Conservation (phyloP, 2,888 invertebrate species). For the Ectropis crepuscularia region DNA sequence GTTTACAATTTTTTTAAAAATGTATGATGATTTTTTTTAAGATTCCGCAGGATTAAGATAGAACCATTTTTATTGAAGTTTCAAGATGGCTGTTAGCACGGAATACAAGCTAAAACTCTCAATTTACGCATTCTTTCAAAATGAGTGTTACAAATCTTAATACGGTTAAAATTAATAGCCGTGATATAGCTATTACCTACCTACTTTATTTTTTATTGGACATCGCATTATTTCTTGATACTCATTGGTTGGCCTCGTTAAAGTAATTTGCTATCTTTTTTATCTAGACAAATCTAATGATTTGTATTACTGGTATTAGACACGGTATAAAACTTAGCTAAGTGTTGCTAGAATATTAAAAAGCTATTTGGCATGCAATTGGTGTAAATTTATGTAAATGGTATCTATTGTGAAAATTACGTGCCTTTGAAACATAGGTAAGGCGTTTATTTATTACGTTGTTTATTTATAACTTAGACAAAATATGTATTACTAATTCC, state of each 20-base stretch:
- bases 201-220: slow-evolving; percentile 23
- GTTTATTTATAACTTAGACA: too few relatives aligned
- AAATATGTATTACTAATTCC: too few relatives aligned
- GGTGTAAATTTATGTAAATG: slow-evolving; percentile 4
- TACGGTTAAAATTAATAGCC: slow-evolving; percentile 37
- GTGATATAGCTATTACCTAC: slow-evolving; percentile 34
- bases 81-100: background rate
- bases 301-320: slow-evolving; percentile 21
- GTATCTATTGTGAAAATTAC: slow-evolving; percentile 3
- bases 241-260: slow-evolving; percentile 30
- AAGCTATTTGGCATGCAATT: slow-evolving; percentile 1
- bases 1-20: too few relatives aligned
- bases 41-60: too few relatives aligned
- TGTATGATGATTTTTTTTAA: too few relatives aligned
- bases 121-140: slow-evolving; percentile 21
- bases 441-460: background rate
- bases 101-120: background rate
- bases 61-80: background rate
- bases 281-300: slow-evolving; percentile 19
- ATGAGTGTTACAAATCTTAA: slow-evolving; percentile 40
- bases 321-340: slow-evolving; percentile 6
- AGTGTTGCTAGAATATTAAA: slow-evolving; percentile 4
- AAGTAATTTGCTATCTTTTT: slow-evolving; percentile 27
- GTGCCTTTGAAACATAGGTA: background rate
- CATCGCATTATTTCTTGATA: slow-evolving; percentile 6